phyloP scores from a whole-genome alignment of 2,888 invertebrate genomes.

The Zeuzera pyrina region DNA sequence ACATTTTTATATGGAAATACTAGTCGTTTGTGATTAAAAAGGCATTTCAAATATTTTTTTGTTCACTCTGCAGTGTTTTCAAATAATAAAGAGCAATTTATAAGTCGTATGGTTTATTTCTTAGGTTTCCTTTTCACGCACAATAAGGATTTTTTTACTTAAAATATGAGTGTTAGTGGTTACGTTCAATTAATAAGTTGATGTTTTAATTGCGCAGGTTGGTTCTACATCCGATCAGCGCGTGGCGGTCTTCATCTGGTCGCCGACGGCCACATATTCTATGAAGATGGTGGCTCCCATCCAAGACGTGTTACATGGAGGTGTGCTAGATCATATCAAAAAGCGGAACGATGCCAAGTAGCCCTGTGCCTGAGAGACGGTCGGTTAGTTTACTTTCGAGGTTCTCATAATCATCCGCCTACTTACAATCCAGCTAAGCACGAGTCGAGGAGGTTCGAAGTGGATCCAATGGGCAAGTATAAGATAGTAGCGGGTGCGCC shows the following conservation, averaged over 20 bases:
- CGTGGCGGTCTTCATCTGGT: slow-evolving; percentile 64
- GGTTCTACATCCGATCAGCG: slow-evolving; percentile 66
- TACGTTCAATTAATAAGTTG: neutral
- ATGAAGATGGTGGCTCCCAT: slow-evolving; percentile 65
- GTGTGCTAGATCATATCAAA: slow-evolving; percentile 64
- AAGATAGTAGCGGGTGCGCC: slow-evolving; percentile 49
- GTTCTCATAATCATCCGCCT: slow-evolving; percentile 58
- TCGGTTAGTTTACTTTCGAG: slow-evolving; percentile 61
- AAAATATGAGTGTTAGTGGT: too few species aligned
- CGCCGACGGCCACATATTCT: slow-evolving; percentile 64
- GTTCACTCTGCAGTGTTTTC: too few species aligned
- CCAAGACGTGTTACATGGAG: slow-evolving; percentile 65
- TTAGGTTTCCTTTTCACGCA: too few species aligned
- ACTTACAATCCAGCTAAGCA: slow-evolving; percentile 63
- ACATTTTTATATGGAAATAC: too few species aligned
- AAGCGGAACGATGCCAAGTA: slow-evolving; percentile 63
- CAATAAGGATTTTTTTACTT: too few species aligned
- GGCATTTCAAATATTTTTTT: too few species aligned
- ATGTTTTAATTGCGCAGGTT: slow-evolving; percentile 43
- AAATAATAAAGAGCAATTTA: too few species aligned
- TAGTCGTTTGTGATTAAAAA: too few species aligned
- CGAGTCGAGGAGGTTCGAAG: slow-evolving; percentile 57
- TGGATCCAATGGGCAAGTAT: slow-evolving; percentile 67
- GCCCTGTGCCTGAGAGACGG: slow-evolving; percentile 63
- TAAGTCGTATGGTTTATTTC: too few species aligned